Evolutionary conservation across 2,888 invertebrate genomes (phyloP), one percentile per base, ranked within the genome.

Genomic region (Zygothrica quintamaculata): DNA sequence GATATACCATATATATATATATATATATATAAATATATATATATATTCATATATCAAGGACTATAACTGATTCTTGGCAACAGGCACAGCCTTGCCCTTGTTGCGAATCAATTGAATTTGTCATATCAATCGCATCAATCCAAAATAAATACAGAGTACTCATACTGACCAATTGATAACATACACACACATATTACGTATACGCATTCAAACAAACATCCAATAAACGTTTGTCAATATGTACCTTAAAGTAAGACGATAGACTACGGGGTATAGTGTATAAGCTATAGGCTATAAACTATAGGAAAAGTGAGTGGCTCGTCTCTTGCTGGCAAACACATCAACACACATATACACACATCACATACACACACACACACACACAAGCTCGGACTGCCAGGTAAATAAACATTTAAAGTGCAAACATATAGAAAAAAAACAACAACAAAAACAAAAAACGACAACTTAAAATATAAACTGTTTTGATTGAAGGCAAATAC

Each of bases 401-500:
- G 65, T 75, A 65, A 73, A 75, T 33, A 73, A 71, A 62, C 69
- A 85, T 72, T 78, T 78, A 29, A 56, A 65, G 40, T 15, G 42
- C 61, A 56, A 58, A 62, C 67, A 85, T 58, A 57, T 52, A 43
- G 39, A 22, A 56, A 52, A 40, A 58, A 53, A 53, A 47, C 25
- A 39, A 60, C 26, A 56, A 29, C 18, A 22, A 22, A 22, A 22
- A 22, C 18, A 22, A 22, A 22, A n/a, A n/a, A n/a, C n/a, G n/a
- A n/a, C n/a, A n/a, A n/a, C n/a, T n/a, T 58, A 47, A 64, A 58
- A 68, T 75, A 70, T 67, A 76, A 82, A 79, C 58, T 71, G 76
- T 68, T 85, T 79, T 79, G 79, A 79, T 84, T 79, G 73, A 80
- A 79, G 79, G 79, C 77, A 84, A 84, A 84, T n/a, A 29, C 29